Evolutionary conservation across 2,113 vertebrate genomes (phyloP).

Genomic region (Crypturellus undulatus): DNA sequence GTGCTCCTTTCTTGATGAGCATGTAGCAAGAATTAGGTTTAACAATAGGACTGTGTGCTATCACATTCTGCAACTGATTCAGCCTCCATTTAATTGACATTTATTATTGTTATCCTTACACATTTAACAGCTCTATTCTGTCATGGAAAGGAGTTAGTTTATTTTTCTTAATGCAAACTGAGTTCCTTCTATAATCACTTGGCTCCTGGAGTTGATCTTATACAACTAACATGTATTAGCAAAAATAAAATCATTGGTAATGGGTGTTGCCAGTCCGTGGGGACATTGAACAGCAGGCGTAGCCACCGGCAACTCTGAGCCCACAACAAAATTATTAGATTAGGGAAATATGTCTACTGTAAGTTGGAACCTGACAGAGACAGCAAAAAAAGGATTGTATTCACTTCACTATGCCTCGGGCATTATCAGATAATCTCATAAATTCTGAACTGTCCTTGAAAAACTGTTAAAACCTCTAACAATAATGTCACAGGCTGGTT

Average conservation of each 20-base stretch:
- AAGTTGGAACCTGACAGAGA: not conserved
- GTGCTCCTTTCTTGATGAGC: not conserved
- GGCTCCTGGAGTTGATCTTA: not conserved
- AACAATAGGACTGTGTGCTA: not conserved
- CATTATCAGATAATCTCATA: not conserved
- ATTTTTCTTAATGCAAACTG: not conserved
- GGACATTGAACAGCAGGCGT: fast-evolving
- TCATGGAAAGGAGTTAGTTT: not conserved
- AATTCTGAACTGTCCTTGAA: not conserved
- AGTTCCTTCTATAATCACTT: not conserved
- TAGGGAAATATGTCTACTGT: not conserved
- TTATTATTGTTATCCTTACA: not conserved
- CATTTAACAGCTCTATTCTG: not conserved
- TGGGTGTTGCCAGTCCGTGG: not conserved
- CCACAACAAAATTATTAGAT: not conserved
- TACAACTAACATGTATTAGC: not conserved
- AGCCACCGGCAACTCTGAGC: not conserved
- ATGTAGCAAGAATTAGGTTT: not conserved
- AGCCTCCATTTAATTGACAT: not conserved
- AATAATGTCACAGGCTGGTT: not conserved
- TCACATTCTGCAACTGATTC: not conserved
- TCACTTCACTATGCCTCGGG: not conserved
- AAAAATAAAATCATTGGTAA: not conserved
- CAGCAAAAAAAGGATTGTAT: not conserved
- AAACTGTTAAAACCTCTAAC: not conserved